Evolutionary conservation across 2,113 vertebrate genomes (phyloP).

Genomic region (Oenanthe melanoleuca): DNA sequence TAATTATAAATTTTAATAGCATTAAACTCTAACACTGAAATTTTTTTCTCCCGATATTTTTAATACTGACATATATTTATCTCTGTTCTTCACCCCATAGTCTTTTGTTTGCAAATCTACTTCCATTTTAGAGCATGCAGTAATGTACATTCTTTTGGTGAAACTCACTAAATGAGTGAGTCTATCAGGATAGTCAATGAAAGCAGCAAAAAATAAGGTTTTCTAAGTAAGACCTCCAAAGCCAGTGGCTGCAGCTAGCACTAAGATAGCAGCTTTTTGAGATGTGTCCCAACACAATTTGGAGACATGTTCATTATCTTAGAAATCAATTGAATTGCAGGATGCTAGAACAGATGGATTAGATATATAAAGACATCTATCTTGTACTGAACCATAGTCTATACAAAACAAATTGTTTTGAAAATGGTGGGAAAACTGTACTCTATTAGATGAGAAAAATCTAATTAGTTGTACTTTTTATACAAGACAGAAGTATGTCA

Average conservation of each 20-base stretch:
- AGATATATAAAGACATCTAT: neutral
- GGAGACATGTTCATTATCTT: neutral
- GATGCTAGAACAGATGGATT: neutral
- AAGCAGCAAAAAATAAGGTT: neutral
- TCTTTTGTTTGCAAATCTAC: neutral
- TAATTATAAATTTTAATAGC: neutral
- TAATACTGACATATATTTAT: neutral
- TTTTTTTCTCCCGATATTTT: neutral
- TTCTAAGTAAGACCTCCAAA: neutral
- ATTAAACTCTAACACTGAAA: neutral
- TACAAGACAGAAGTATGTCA: neutral
- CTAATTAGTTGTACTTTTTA: slow-evolving; percentile 3
- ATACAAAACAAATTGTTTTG: neutral
- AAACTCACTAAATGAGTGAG: neutral
- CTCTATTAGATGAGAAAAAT: neutral
- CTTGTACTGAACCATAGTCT: neutral
- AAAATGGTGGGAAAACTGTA: neutral
- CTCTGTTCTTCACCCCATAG: neutral
- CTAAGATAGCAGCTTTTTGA: neutral
- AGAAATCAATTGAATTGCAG: neutral
- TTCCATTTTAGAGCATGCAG: neutral
- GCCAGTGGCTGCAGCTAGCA: neutral
- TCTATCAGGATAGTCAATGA: neutral
- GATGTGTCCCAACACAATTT: neutral
- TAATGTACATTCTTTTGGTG: neutral